A percentile compares a stretch with the other conserved stretches of the same genome.
Evolutionary conservation across 2,113 vertebrate species (phyloP).

Genomic region (Dipodomys stephensi): DNA sequence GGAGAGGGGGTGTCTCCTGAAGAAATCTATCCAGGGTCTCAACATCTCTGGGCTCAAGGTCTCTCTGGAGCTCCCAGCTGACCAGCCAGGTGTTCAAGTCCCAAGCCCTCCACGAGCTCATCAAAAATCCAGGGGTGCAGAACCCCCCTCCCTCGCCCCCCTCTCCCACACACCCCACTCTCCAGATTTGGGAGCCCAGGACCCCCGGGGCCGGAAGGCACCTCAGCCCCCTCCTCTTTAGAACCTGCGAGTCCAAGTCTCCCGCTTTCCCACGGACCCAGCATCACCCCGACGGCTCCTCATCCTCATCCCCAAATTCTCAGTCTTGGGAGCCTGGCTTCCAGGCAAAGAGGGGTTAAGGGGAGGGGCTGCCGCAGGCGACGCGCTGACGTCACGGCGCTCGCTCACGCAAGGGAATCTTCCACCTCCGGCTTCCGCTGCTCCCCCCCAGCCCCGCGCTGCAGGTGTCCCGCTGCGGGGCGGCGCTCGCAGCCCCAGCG

Average conservation of each 20-base stretch:
- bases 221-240: neutral
- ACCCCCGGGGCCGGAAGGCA: neutral
- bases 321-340: neutral
- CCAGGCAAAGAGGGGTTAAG: conserved; percentile 62
- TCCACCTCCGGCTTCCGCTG: conserved; percentile 54
- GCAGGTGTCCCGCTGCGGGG: conserved; percentile 62
- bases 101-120: neutral
- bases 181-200: neutral
- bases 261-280: neutral
- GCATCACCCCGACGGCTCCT: no score
- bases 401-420: conserved; percentile 77
- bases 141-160: no score
- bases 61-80: neutral
- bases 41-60: neutral
- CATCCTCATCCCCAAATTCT: no score
- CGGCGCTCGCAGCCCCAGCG: conserved; percentile 36
- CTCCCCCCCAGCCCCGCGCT: accelerated
- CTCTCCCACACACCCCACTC: neutral
- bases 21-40: neutral
- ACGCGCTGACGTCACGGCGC: neutral
- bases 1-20: neutral
- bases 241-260: neutral
- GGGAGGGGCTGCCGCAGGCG: neutral
- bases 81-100: neutral
- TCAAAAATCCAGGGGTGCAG: neutral